Evolutionary conservation across 2,797 vertebrate genomes (phyloP).

Genomic region (Hipposideros larvatus): DNA sequence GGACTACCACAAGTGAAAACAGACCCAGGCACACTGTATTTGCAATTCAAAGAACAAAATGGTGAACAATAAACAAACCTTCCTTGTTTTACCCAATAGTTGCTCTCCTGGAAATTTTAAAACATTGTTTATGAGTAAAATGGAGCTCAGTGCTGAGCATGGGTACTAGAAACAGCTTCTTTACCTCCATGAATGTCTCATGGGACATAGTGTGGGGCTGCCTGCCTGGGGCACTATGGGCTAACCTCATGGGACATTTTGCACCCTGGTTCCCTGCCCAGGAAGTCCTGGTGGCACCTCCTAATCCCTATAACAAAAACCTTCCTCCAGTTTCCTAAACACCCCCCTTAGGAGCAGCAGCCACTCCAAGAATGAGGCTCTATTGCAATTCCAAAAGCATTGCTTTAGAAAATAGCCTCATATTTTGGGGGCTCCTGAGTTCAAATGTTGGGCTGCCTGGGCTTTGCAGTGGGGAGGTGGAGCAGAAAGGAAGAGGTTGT

Average conservation of each 20-base stretch:
- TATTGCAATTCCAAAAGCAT: background rate
- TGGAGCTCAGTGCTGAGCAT: background rate
- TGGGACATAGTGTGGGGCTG: background rate
- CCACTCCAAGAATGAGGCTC: background rate
- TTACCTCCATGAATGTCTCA: background rate
- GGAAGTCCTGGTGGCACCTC: background rate
- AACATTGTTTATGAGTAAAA: background rate
- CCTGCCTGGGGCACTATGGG: background rate
- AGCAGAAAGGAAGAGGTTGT: too few species aligned
- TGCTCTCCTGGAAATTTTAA: background rate
- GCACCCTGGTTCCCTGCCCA: background rate
- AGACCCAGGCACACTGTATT: background rate
- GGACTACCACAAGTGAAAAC: background rate
- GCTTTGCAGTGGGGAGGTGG: background rate
- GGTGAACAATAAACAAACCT: background rate
- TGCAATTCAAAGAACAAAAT: background rate
- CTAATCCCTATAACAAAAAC: background rate
- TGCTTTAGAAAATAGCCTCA: background rate
- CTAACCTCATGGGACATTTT: background rate
- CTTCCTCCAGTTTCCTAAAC: background rate
- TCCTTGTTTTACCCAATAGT: background rate
- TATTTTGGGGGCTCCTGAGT: background rate
- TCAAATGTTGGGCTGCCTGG: background rate
- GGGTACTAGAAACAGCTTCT: background rate
- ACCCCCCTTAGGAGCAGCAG: background rate